Base-by-base conservation (phyloP, 2,797 vertebrate species). In the Betta splendens region DNA sequence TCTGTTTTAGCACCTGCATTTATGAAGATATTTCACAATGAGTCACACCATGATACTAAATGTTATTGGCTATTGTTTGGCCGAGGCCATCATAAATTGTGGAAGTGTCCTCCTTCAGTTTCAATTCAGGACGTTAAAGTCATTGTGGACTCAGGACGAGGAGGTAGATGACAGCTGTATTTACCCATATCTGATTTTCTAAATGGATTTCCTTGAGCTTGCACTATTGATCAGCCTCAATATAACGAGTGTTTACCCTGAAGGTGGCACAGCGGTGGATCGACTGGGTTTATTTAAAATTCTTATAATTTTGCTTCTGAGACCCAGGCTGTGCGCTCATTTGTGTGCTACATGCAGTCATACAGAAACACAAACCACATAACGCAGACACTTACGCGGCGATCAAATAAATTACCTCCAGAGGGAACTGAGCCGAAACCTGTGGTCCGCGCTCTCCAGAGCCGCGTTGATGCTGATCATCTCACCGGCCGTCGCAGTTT, bases 111-210 rank as follows among this genome's bases (percentile, higher is more conserved):
- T 68, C 53, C 47, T 78, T n/a, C n/a, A n/a, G n/a, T 82, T 84
- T 81, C 21, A 50, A 53, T 77, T 72, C 32, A 56, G 26, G 23
- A 48, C 64, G 32, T 81, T 64, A 57, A 74, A 73, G 40, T 75
- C 76, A 60, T 17, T 38, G 52, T 72, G 56, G 81, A 79, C 44
- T 61, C 43, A 62, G 65, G 55, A 50, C 53, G 64, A 21, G 3
- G 44, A 70, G 74, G 72, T 75, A 84, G 77, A 79, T 75, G 83
- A 85, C 83, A 85, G 75, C 62, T 72, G 83, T 89, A 90, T 89
- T 91, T 88, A 91, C 77, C 83, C 79, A 80, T 81, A 81, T 91
- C 89, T 88, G 83, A 91, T 90, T 89, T 86, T 84, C 65, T 58
- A 78, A 85, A 88, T 86, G 72, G 77, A 84, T 89, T 81, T 89